Evolutionary conservation across 2,888 invertebrate genomes (phyloP), one percentile per base, ranked within the genome.

Genomic region (Oligia fasciuncula): DNA sequence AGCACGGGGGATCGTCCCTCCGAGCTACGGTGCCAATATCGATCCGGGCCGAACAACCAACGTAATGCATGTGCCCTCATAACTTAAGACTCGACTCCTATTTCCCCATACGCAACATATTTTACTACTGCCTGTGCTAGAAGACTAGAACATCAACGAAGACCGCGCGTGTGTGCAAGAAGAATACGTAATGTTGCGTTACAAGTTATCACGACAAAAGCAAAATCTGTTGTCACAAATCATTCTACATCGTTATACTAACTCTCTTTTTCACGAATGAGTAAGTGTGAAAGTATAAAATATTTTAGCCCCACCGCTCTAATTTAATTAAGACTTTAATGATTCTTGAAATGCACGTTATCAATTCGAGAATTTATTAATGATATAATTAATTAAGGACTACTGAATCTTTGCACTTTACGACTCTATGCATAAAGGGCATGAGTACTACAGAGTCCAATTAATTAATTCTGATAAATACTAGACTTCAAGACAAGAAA

Each of bases 1-100:
- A 93, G 90, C 92, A 92, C 93, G 88, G 88, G 93, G 93, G 93
- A 90, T 92, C 91, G 91, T 91, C 93, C 93, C 94, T 92, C 94
- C 92, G 89, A 90, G 91, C 85, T 74, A 86, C 93, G 90, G 89
- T 89, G 89, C 88, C 91, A 90, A 91, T 94, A 94, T 94, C 91
- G 94, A 94, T 94, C 94, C 92, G 73, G 73, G 49, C 80, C 80
- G 80, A 83, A 86, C 88, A 79, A 81, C 86, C 80, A 83, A 76
- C 76, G 77, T 81, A 77, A 85, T 85, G 78, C 80, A 77, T 85
- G 77, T 78, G 71, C 76, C 80, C 81, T 85, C 79, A 80, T 79
- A 76, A 79, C 76, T 77, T 79, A 73, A 81, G 67, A 76, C 76
- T 79, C 79, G 75, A 73, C 60, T 82, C 29, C 57, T 74, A 86